Evolutionary conservation across 1,140 invertebrate species (phyloP).

Genomic region (Bombus cullumanus): DNA sequence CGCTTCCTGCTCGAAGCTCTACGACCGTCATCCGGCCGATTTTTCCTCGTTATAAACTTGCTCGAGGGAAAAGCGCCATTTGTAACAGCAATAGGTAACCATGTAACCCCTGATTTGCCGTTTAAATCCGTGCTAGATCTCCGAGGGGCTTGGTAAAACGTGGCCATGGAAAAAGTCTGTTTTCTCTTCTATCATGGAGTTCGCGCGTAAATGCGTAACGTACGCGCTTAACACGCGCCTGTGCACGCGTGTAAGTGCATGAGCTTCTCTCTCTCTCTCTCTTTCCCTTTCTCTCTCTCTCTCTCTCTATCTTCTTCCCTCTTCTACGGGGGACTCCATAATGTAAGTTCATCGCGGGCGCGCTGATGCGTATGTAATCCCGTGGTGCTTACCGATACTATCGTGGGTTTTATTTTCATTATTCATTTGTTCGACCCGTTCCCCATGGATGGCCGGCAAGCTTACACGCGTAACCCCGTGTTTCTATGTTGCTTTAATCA

Average conservation of each 20-base stretch:
- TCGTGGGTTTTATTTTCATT: slow-evolving; percentile 83
- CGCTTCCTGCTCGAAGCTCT: not conserved
- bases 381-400: slow-evolving; percentile 80
- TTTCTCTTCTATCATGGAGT: slow-evolving; percentile 42
- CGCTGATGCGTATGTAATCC: slow-evolving; percentile 82
- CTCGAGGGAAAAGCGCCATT: slow-evolving; percentile 34
- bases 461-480: slow-evolving; percentile 81
- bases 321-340: slow-evolving; percentile 56
- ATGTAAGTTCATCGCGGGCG: slow-evolving; percentile 77
- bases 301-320: not conserved
- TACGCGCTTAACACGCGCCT: slow-evolving; percentile 1
- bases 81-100: slow-evolving; percentile 26
- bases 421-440: slow-evolving; percentile 80
- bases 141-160: slow-evolving; percentile 40
- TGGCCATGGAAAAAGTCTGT: slow-evolving; percentile 36
- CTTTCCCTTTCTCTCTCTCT: not conserved
- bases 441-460: slow-evolving; percentile 75
- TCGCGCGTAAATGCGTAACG: slow-evolving; percentile 4
- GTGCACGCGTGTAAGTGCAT: not conserved
- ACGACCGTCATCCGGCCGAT: not conserved
- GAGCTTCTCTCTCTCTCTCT: not conserved
- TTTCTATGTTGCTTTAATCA: slow-evolving; percentile 82
- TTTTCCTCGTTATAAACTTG: not conserved
- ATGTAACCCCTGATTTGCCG: slow-evolving; percentile 42
- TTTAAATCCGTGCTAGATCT: slow-evolving; percentile 55